Evolutionary conservation across 2,113 vertebrate species (phyloP), one percentile per base, ranked within the genome.

Genomic region (Hystrix cristata): DNA sequence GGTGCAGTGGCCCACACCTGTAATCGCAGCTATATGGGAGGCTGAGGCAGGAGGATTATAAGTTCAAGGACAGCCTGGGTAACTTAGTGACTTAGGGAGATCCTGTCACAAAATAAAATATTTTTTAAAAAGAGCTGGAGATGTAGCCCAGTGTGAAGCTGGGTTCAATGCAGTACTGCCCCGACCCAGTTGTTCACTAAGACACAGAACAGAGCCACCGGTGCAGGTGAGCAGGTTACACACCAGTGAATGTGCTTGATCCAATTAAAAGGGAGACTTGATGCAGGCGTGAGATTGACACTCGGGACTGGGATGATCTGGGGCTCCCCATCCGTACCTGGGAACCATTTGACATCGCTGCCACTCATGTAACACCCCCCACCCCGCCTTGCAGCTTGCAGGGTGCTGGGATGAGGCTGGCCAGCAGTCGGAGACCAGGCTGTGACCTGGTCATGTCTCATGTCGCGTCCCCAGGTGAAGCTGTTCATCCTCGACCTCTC

Each of bases 391-490:
- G 3, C 5, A 11, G 43, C 12, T 27, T 60, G 57, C 4, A 0
- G 0, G 0, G 3, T 31, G 14, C 8, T 43, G 16, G 13, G 31
- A 2, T 2, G 18, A 84, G 12, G 27, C 13, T 5, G n/a, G 67
- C 25, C 19, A 13, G 23, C 23, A 3, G 12, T 7, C 0, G 0
- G 65, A 53, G 55, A 11, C 69, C 57, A 3, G 21, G 53, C 5
- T 51, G 48, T 96, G 86, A 93, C 80, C 46, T 34, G 34, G 60
- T 57, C 16, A 1, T 57, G 31, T 46, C 6, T 57, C 16, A 1
- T 57, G 31, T 46, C 6, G 80, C 79, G 60, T 51, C 3, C 0
- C 25, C 96, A 99, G 99, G 98, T 99, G 79, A 98, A 98, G 96
- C 95, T 94, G 80, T 98, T 98, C 83, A 97, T 99, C 78, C 64